Conservation (phyloP, 2,797 vertebrate species). For the Trachurus trachurus region DNA sequence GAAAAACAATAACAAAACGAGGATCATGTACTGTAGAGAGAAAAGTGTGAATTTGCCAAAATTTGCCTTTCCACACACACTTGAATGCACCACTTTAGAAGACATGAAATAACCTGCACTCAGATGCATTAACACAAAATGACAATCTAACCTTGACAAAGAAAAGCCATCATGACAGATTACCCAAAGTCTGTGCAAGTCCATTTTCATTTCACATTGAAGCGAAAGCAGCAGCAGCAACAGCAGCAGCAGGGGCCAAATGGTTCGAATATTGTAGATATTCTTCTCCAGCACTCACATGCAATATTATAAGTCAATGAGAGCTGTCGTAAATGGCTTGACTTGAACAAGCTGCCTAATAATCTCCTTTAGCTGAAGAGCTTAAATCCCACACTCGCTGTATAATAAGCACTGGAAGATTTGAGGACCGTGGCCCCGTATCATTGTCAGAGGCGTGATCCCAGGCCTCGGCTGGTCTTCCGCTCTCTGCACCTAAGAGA, state of each 20-base stretch:
- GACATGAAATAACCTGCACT: not conserved
- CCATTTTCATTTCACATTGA: not conserved
- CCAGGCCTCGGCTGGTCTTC: not conserved
- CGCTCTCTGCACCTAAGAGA: not conserved
- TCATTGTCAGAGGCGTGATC: not conserved
- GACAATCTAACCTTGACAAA: not conserved
- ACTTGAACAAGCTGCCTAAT: slow-evolving; percentile 1
- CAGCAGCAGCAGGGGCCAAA: not conserved
- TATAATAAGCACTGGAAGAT: slow-evolving; percentile 7
- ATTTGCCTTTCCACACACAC: not conserved
- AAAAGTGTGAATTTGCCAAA: not conserved
- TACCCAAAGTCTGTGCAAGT: not conserved
- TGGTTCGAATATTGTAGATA: not conserved
- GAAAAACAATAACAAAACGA: not conserved
- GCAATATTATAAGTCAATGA: not conserved
- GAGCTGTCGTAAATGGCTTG: not conserved
- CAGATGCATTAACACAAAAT: not conserved
- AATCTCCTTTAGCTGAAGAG: slow-evolving; percentile 7
- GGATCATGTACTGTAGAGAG: not conserved
- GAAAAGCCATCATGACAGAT: not conserved
- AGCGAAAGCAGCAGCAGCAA: not conserved
- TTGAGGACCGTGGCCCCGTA: not conserved
- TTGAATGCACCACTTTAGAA: not conserved
- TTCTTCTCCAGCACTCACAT: not conserved
- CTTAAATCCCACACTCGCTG: not conserved